A percentile compares a stretch with the other conserved stretches of the same genome.
Conservation (phyloP, 2,797 vertebrate genomes). For the Vultur gryphus region DNA sequence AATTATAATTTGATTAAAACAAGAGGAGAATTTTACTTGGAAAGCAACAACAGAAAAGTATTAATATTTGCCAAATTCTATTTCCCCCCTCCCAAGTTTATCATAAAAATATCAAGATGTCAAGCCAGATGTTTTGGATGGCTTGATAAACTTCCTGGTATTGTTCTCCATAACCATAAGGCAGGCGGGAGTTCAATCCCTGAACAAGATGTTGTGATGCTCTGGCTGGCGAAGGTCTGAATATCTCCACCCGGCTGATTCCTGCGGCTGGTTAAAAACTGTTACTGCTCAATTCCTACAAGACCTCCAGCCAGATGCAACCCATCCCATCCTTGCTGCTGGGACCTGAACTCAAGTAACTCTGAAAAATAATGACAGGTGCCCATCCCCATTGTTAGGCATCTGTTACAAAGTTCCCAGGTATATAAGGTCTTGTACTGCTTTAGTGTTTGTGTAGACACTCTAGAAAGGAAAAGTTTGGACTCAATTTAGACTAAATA, state of each 20-base stretch:
- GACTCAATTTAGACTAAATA: not conserved
- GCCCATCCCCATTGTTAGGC: not conserved
- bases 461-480: not conserved
- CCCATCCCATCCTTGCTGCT: not conserved
- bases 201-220: not conserved
- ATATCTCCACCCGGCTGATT: not conserved
- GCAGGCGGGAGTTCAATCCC: not conserved
- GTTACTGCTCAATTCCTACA: not conserved
- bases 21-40: not conserved
- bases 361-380: not conserved
- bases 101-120: not conserved
- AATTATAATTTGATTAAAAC: not conserved
- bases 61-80: not conserved
- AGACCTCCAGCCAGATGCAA: not conserved
- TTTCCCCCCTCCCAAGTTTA: not conserved
- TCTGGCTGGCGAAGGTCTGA: not conserved
- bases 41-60: not conserved
- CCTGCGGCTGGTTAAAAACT: not conserved
- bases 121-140: not conserved
- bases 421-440: accelerated
- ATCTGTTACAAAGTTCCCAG: not conserved
- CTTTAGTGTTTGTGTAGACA: not conserved
- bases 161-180: not conserved
- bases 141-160: not conserved
- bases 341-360: not conserved